Base-by-base conservation (phyloP, 2,888 invertebrate species). In the Metacarcinus magister region DNA sequence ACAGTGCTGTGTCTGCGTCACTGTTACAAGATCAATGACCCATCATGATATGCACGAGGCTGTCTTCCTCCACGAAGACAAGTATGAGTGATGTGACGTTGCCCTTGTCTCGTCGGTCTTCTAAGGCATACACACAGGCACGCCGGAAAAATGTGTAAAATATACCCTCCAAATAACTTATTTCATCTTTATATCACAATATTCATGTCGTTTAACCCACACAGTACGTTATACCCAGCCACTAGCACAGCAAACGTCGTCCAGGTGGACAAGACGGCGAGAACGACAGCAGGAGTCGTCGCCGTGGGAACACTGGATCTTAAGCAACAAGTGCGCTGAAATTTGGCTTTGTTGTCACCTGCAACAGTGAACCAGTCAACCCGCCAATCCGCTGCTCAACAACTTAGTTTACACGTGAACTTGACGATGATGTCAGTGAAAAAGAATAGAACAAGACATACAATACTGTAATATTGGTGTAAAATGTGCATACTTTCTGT, bases 291-390 rank as follows among this genome's bases (percentile, higher is more conserved):
- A 87, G 39, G 87, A 28, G 19, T 32, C 39, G 10, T 39, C 87
- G 39, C 87, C 39, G 39, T 39, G 87, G 39, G 87, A 87, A 87
- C 87, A 87, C 39, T 87, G 87, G 75, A 39, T 87, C 39, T 87
- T 87, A 87, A 39, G 87, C 39, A 87, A 39, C 39, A 39, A 13
- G 54, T n/a, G 67, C n/a, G 67, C 67, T 16, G 23, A 7, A 4
- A 23, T 75, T n/a, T 75, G 67, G n/a, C 67, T n/a, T 13, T 67
- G n/a, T n/a, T 4, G n/a, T 75, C n/a, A 75, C 67, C n/a, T 4
- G 67, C 67, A 75, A 23, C n/a, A n/a, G 4, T 75, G 39, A 39
- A 39, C 39, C 67, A 75, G n/a, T 75, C 67, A 7, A n/a, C 16
- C 67, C 23, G 4, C 67, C n/a, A 75, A 75, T 75, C 0, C 8